phyloP scores from a whole-genome alignment of 2,797 vertebrate genomes.

The Sebastes oblongus region DNA sequence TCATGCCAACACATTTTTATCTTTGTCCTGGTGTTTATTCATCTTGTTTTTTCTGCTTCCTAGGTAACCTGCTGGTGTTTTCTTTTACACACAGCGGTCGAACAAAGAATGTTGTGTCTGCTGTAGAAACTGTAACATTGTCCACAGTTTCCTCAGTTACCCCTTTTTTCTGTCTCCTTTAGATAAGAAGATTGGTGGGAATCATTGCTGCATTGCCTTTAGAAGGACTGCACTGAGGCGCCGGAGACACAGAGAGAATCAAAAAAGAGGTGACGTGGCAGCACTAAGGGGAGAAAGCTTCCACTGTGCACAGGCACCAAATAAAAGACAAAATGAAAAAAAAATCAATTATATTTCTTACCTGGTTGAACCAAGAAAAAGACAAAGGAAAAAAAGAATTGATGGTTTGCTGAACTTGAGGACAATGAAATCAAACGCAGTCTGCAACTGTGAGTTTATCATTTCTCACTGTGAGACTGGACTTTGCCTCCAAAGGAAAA shows the following conservation, averaged over 20 bases:
- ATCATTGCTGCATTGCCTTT: constrained; percentile 91
- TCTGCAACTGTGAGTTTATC: constrained; percentile 83
- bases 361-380: constrained; percentile 86
- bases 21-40: background rate
- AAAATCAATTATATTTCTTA: constrained; percentile 84
- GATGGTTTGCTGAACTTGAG: constrained; percentile 59
- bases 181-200: constrained; percentile 91
- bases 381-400: constrained; percentile 78
- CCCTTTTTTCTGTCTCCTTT: constrained; percentile 60
- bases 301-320: constrained; percentile 90
- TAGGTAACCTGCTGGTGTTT: constrained; percentile 22
- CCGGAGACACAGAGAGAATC: constrained; percentile 58
- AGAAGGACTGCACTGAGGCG: constrained; percentile 88
- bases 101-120: constrained; percentile 26
- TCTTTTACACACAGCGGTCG: background rate
- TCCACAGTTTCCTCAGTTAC: constrained; percentile 20
- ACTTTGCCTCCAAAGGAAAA: constrained; percentile 84
- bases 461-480: constrained; percentile 74
- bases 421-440: constrained; percentile 80
- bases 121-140: constrained; percentile 13
- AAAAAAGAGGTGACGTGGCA: constrained; percentile 56
- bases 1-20: constrained; percentile 4
- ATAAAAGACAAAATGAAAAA: constrained; percentile 73
- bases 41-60: constrained; percentile 26
- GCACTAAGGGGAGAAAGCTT: constrained; percentile 85